Conservation (phyloP, 2,113 vertebrate genomes). For the Chunga burmeisteri region DNA sequence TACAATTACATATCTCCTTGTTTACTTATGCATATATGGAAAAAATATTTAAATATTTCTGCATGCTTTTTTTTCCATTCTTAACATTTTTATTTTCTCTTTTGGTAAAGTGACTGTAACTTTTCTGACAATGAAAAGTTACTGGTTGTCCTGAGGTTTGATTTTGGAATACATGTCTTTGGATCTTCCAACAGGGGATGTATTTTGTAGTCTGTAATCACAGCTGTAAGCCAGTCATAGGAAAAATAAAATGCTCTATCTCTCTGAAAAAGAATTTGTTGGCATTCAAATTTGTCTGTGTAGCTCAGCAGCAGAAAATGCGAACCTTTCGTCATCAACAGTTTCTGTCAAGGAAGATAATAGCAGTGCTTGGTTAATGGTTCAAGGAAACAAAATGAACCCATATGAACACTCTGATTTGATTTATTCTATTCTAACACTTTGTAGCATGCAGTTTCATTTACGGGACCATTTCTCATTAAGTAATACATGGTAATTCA, state of each 20-base stretch:
- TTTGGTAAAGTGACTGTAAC: neutral
- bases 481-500: conserved; percentile 9
- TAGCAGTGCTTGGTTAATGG: conserved; percentile 35
- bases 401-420: neutral
- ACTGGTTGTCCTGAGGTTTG: neutral
- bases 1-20: neutral
- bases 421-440: conserved; percentile 43
- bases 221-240: neutral
- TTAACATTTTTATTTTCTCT: neutral
- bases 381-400: conserved; percentile 53
- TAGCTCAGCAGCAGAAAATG: conserved; percentile 33
- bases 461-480: conserved; percentile 27
- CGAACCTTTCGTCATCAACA: neutral
- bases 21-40: neutral
- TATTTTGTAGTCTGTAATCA: neutral
- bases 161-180: neutral
- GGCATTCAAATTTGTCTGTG: neutral
- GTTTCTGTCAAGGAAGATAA: conserved; percentile 28
- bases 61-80: neutral
- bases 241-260: neutral
- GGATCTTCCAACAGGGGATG: neutral
- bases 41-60: neutral
- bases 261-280: neutral
- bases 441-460: conserved; percentile 29
- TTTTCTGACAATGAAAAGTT: neutral